A percentile compares a stretch with the other conserved stretches of the same genome.
phyloP scores from a whole-genome alignment of 2,797 vertebrate species.

The Psittacula echo region DNA sequence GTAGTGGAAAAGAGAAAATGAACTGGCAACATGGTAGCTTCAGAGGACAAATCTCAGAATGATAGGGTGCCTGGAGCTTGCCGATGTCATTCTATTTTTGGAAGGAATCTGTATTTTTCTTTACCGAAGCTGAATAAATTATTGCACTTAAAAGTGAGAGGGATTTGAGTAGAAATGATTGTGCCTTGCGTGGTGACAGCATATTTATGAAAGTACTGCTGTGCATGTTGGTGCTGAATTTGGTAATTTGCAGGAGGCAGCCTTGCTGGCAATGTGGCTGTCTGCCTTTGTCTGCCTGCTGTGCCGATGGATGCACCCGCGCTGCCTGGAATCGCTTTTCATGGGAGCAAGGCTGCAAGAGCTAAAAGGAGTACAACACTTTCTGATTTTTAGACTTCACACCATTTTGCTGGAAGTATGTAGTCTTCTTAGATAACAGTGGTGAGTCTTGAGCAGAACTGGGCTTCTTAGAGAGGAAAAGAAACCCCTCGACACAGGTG shows the following conservation, averaged over 20 bases:
- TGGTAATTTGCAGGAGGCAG: background rate
- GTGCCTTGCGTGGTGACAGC: background rate
- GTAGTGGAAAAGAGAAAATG: slow-evolving; percentile 21
- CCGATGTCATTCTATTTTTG: background rate
- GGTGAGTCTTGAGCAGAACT: background rate
- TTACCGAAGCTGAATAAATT: background rate
- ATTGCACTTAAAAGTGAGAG: background rate
- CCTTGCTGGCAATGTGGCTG: background rate
- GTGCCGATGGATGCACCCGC: accelerated
- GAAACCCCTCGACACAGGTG: background rate
- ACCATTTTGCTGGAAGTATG: background rate
- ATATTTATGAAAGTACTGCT: background rate
- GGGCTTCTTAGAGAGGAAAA: background rate
- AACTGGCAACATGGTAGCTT: slow-evolving; percentile 39
- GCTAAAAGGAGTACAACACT: background rate
- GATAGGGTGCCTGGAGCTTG: background rate
- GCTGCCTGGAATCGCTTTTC: background rate
- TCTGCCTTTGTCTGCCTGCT: slow-evolving; percentile 3
- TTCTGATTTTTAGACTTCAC: background rate
- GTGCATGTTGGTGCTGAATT: background rate
- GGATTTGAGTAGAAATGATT: background rate
- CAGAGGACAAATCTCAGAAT: background rate
- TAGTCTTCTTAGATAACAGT: background rate
- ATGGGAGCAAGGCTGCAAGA: background rate
- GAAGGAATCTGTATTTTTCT: background rate